Evolutionary conservation across 2,797 vertebrate genomes (phyloP).

Genomic region (Anabacerthia variegaticeps): DNA sequence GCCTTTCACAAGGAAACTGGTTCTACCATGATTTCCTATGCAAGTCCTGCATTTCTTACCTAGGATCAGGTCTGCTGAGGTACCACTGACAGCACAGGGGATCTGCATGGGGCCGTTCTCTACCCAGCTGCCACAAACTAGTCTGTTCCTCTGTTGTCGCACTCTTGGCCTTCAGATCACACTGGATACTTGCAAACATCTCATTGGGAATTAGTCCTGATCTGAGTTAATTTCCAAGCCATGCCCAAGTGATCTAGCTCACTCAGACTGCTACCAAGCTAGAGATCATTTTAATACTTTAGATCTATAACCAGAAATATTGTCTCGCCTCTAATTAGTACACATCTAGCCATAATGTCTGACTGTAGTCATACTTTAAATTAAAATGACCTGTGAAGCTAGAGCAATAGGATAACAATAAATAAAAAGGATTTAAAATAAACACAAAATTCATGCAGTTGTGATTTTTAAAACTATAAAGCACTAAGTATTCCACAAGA

Average conservation of each 20-base stretch:
- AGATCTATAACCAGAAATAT: not conserved
- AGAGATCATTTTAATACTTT: not conserved
- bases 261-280: accelerated
- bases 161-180: not conserved
- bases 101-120: not conserved
- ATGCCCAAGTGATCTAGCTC: not conserved
- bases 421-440: not conserved
- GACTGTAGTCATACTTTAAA: not conserved
- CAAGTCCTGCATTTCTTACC: not conserved
- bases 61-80: not conserved
- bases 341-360: not conserved
- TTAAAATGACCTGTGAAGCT: not conserved
- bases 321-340: not conserved
- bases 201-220: not conserved
- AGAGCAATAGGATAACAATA: not conserved
- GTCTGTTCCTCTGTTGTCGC: not conserved
- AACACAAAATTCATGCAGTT: not conserved
- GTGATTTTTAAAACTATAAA: not conserved
- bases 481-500: not conserved
- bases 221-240: not conserved
- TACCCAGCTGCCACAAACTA: not conserved
- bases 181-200: not conserved
- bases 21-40: not conserved
- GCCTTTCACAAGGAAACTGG: not conserved
- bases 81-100: not conserved